Base-by-base conservation (phyloP, 2,797 vertebrate genomes). In the Mionectes olivaceus region DNA sequence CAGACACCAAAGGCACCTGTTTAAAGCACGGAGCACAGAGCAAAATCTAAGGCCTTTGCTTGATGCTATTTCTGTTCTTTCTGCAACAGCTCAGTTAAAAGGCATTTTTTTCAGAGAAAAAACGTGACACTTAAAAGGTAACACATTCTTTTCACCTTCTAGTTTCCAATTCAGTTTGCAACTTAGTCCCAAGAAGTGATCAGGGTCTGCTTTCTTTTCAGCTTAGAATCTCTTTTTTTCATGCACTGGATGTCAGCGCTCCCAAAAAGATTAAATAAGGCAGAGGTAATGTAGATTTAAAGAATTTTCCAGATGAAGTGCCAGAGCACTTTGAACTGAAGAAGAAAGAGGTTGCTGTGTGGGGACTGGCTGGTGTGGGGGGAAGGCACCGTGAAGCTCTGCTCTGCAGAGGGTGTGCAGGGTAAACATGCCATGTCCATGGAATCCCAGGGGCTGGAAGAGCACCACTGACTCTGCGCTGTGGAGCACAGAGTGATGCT, bases 251-350 rank as follows among this genome's bases (percentile, higher is more conserved):
- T 96, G 94, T 97, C 97, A 96, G 93, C 9, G 94, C 95, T 93
- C 88, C 84, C 90, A 10, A 97, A 96, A 97, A 97, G 97, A 97
- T 97, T 97, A 97, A 97, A 97, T 97, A 97, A 97, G 96, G 97
- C 97, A 97, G 96, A 97, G 96, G 96, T 97, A 97, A 97, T 97
- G 95, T 94, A 97, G 96, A 96, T 97, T 97, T 97, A 97, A 96
- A 94, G 96, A 95, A 97, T 96, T 97, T 97, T 97, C 97, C 95
- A 96, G 93, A 96, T 96, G 96, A 97, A 96, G 92, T 93, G 93
- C 95, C 94, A 96, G 87, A 91, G 91, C 91, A 95, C 96, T 97
- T 97, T 96, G 95, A 97, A 96, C 95, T 95, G 96, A 80, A 96
- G 95, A 97, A 96, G 95, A 97, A 97, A 96, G 92, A 75, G 87